Conservation (phyloP, 2,888 invertebrate species). For the Penaeus monodon region DNA sequence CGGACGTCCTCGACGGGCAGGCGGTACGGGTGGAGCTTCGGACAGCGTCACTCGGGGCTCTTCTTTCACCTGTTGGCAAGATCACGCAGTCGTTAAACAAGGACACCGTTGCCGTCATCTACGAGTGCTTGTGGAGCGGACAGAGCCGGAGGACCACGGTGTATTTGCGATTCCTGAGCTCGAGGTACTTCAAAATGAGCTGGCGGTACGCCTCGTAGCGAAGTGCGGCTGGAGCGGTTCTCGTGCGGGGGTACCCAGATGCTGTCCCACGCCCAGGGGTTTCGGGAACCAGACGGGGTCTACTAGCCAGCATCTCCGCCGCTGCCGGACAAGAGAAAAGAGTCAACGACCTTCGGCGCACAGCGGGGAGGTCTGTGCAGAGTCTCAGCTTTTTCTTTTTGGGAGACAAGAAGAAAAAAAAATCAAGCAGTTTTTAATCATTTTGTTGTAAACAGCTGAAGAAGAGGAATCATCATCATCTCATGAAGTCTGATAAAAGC, state of each 20-base stretch:
- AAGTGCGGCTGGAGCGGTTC: conserved; percentile 41
- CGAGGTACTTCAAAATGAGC: conserved; percentile 39
- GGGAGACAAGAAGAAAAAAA: not conserved
- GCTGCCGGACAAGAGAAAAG: conserved; percentile 1
- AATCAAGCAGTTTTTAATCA: not conserved
- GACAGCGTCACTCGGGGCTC: conserved; percentile 33
- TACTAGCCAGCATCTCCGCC: conserved; percentile 10
- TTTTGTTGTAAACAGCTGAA: no score
- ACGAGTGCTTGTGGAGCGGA: not conserved
- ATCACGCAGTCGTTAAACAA: conserved; percentile 31
- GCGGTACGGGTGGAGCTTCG: conserved; percentile 61
- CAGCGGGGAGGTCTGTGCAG: not conserved
- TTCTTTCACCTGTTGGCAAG: conserved; percentile 33
- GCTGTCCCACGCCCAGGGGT: conserved; percentile 53
- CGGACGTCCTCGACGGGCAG: conserved; percentile 55
- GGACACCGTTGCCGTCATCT: not conserved
- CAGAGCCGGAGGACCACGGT: conserved; percentile 11
- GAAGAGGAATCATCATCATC: no score
- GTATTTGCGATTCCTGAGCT: conserved; percentile 14
- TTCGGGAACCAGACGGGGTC: conserved; percentile 43
- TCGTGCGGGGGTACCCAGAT: conserved; percentile 56
- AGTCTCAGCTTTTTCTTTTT: not conserved
- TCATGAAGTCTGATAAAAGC: no score
- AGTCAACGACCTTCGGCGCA: not conserved
- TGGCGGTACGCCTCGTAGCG: conserved; percentile 33